Base-by-base conservation (phyloP, 2,888 invertebrate genomes). In the Agrotis ipsilon region DNA sequence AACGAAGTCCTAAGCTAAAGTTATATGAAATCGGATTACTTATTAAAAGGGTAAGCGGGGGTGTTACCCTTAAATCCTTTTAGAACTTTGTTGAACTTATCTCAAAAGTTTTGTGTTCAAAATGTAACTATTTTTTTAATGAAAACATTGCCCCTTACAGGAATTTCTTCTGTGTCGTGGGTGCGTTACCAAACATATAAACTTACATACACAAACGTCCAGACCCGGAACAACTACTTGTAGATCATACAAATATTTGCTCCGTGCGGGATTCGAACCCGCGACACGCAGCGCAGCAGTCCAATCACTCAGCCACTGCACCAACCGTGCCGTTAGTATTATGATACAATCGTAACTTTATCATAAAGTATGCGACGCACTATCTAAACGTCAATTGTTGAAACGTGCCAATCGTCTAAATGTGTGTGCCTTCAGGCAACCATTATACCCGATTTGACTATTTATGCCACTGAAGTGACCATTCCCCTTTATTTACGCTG, bases 1-100 rank as follows among this genome's bases (percentile, higher is more conserved):
- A 19, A 51, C 51, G 16, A 58, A 57, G 19, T 51, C 13, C 75
- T 57, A 32, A 74, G 21, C 13, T 19, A 39, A 18, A 45, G 18
- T 51, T 57, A 51, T n/a, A 46, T 24, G 1, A 13, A 11, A 19
- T 9, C 14, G 7, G 19, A 45, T 24, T 39, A 32, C 32, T 32
- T 64, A 51, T 16, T 39, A 27, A 46, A 57, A 63, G 24, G 14
- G 19, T 16, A 13, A 21, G 24, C 32, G 14, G 2, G 27, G 19
- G 5, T 1, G 19, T 43, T 55, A 45, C 39, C 75, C 32, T 57
- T 49, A 45, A 19, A 45, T 7, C 43, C 1, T n/a, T 21, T 16
- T 0, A 21, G 9, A 55, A 48, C 39, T 48, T 61, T 13, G 16
- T 21, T 21, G 7, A 45, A 27, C 13, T 21, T 39, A 16, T 48